A percentile compares a stretch with the other conserved stretches of the same genome.
phyloP scores from a whole-genome alignment of 2,113 vertebrate species.

The Procavia capensis region DNA sequence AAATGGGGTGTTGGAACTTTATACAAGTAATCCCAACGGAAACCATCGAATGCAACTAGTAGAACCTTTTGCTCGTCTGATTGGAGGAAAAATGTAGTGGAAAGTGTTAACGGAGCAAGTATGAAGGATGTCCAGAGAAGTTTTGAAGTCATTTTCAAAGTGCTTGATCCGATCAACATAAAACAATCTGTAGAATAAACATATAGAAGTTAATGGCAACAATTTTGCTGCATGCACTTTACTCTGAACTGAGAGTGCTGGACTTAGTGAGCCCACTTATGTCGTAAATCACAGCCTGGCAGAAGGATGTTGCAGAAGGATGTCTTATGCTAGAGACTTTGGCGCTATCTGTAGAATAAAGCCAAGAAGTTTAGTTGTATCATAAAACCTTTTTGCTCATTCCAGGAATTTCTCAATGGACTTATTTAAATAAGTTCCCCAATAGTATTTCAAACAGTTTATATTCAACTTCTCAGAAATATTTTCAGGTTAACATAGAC shows the following conservation, averaged over 20 bases:
- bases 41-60: constrained; percentile 95
- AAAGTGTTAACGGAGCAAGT: constrained; percentile 48
- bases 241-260: not conserved
- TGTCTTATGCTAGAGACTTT: not conserved
- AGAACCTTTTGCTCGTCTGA: constrained; percentile 87
- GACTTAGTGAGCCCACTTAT: not conserved
- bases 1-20: constrained; percentile 91
- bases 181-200: constrained; percentile 75
- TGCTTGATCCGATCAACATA: constrained; percentile 47
- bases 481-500: not conserved
- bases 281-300: not conserved
- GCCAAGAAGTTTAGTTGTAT: not conserved
- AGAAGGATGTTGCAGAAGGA: not conserved
- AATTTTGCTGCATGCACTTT: not conserved
- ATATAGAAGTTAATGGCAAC: constrained; percentile 56
- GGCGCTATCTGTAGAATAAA: not conserved
- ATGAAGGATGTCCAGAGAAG: constrained; percentile 34
- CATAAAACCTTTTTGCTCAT: not conserved
- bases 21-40: constrained; percentile 95
- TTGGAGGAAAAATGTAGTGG: constrained; percentile 36
- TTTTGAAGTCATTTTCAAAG: constrained; percentile 77
- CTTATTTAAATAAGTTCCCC: not conserved
- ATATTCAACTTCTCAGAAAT: not conserved
- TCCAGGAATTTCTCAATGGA: not conserved
- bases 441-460: constrained; percentile 20